Base-by-base conservation (phyloP, 2,797 vertebrate species). In the Sebastes cheni region DNA sequence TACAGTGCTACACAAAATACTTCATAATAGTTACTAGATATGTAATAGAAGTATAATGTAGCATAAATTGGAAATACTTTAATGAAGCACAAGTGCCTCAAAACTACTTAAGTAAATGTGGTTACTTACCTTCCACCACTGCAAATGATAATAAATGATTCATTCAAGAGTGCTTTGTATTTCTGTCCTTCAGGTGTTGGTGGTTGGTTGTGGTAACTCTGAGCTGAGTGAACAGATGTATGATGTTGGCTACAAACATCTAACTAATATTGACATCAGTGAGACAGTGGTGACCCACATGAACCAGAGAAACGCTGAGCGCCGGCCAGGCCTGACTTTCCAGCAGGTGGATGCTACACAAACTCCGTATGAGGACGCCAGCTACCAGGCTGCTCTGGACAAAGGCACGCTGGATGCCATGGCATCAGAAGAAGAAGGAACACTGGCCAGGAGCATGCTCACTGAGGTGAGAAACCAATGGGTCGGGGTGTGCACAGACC, bases 151-250 rank as follows among this genome's bases (percentile, higher is more conserved):
- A 4, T 32, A 46, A 67, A 13, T 27, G 16, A 14, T 36, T n/a
- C 5, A 56, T 60, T 13, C 16, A n/a, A 58, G 18, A 11, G 13
- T 54, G n/a, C 55, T 36, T 62, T 72, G 4, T 71, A 2, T 52
- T 67, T 71, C 30, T 67, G 2, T 83, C 22, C 22, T 59, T 64
- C 87, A 99, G 98, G 97, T 99, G 16, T 91, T 99, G 62, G 98
- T 99, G 87, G 97, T 99, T 9, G 99, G 99, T 18, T 99, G 99
- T 4, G 99, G 98, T 14, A 99, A 98, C 95, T 99, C 99, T 0
- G 98, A 99, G 88, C 94, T 99, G 50, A 99, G 98, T 0, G 98
- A 99, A 88, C 97, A 97, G 92, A 94, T 99, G 62, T 97, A 98
- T 0, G 98, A 99, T 23, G 79, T 95, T n/a, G 98, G 98, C 27